Percentiles rank a stretch among this genome's conserved stretches.
Evolutionary conservation across 2,113 vertebrate species (phyloP).

Genomic region (Podarcis cretensis): DNA sequence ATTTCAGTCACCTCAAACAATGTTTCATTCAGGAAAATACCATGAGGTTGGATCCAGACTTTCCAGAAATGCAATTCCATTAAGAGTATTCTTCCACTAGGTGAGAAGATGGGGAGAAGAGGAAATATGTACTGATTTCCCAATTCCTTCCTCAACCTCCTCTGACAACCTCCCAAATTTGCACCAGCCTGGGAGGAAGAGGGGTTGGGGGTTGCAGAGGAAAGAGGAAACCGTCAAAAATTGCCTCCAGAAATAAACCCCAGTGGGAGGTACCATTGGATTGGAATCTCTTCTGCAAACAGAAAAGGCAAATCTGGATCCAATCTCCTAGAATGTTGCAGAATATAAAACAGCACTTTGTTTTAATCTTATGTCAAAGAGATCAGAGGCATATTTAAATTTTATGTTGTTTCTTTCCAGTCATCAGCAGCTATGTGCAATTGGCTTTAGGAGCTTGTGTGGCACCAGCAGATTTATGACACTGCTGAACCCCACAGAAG

Average conservation of each 20-base stretch:
- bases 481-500: neutral
- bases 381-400: neutral
- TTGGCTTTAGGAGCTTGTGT: neutral
- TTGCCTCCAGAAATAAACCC: neutral
- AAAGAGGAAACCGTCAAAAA: neutral
- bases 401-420: neutral
- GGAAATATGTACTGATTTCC: neutral
- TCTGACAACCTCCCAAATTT: neutral
- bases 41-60: neutral
- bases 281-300: neutral
- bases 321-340: neutral
- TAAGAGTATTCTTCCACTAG: neutral
- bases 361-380: neutral
- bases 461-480: too few species aligned
- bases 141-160: neutral
- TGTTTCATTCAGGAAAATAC: neutral
- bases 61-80: neutral
- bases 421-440: neutral
- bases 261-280: neutral
- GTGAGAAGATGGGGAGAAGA: neutral
- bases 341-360: neutral
- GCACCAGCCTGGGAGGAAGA: neutral
- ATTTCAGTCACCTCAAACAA: slow-evolving; percentile 7
- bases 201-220: neutral
- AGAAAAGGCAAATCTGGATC: neutral